phyloP scores from a whole-genome alignment of 2,888 invertebrate genomes.

The Zygaena filipendulae region DNA sequence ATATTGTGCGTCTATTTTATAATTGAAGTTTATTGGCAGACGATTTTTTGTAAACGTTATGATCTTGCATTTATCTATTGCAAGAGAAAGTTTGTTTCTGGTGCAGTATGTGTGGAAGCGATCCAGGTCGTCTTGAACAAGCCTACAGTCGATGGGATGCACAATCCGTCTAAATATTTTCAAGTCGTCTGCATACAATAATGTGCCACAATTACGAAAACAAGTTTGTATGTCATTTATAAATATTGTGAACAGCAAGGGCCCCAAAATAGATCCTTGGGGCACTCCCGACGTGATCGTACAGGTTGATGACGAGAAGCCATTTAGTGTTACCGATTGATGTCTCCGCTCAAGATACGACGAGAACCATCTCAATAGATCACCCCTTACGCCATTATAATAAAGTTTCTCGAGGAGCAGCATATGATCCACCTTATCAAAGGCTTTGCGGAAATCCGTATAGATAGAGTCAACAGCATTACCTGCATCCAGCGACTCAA shows the following conservation, averaged over 20 bases:
- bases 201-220: slow-evolving; percentile 6
- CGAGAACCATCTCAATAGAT: slow-evolving; percentile 8
- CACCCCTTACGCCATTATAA: slow-evolving; percentile 4
- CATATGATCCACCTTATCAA: slow-evolving; percentile 12
- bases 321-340: slow-evolving; percentile 5
- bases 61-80: too few species aligned
- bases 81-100: too few species aligned
- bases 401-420: slow-evolving; percentile 8
- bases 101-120: slow-evolving; percentile 6
- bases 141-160: slow-evolving; percentile 1
- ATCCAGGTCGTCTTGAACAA: slow-evolving; percentile 7
- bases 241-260: too few species aligned
- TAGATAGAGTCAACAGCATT: slow-evolving; percentile 12
- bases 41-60: too few species aligned
- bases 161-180: slow-evolving; percentile 9
- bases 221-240: too few species aligned
- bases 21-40: too few species aligned
- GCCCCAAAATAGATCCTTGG: slow-evolving; percentile 8
- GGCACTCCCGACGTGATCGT: slow-evolving; percentile 6
- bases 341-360: slow-evolving; percentile 7
- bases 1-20: too few species aligned
- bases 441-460: slow-evolving; percentile 14
- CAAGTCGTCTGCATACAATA: slow-evolving; percentile 9
- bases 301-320: slow-evolving; percentile 2
- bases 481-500: too few species aligned